A percentile compares a stretch with the other conserved stretches of the same genome.
These are phyloP conservation scores for Catagonus wagneri DNA, from an alignment of 2,113 vertebrate species.

Conservation along the genomic window DNA sequence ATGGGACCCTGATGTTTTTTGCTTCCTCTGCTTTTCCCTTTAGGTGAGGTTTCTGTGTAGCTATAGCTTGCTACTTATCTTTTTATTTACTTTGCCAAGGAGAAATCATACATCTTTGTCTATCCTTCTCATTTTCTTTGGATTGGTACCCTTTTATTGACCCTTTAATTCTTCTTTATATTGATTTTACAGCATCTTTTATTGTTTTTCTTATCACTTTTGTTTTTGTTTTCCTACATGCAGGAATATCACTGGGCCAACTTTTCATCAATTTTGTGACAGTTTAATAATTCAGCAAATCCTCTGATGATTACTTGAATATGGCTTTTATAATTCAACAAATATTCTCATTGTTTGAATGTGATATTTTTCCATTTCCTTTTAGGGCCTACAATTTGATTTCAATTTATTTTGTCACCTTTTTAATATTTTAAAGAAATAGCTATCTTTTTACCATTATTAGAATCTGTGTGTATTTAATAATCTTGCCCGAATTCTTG, in stretches of 20 bases:
- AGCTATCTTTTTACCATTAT: background rate
- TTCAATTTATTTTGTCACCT: background rate
- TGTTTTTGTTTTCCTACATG: background rate
- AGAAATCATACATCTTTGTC: background rate
- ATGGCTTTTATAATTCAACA: background rate
- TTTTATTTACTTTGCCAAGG: background rate
- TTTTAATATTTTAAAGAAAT: conserved; percentile 24
- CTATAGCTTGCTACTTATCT: background rate
- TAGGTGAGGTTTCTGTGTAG: background rate
- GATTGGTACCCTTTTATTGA: background rate
- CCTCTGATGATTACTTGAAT: background rate
- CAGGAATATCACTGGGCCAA: background rate
- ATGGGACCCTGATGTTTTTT: background rate
- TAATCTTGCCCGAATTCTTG: background rate
- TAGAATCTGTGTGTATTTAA: background rate
- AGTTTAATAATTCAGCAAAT: background rate
- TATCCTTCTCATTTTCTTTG: background rate
- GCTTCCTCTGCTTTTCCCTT: background rate
- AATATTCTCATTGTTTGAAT: background rate
- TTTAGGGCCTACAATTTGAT: background rate
- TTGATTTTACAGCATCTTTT: background rate
- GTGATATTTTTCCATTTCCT: background rate
- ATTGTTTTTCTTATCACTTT: background rate
- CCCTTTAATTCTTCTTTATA: background rate
- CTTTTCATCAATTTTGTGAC: background rate